phyloP scores from a whole-genome alignment of 2,888 invertebrate species.

The Trissonchulus latispiculum region DNA sequence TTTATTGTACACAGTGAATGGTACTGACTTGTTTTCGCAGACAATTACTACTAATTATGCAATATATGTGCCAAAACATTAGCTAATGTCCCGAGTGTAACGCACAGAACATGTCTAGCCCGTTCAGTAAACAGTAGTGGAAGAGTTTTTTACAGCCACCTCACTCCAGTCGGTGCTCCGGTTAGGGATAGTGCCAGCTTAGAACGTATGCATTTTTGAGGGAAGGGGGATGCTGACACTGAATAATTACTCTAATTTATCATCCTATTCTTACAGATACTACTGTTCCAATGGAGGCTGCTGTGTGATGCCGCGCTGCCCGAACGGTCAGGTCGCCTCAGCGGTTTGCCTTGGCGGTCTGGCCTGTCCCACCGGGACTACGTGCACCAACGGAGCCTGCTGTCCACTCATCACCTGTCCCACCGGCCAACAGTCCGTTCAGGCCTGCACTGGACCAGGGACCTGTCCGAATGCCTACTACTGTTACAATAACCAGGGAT shows the following conservation, averaged over 20 bases:
- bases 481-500: conserved; percentile 12
- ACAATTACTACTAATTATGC: too few relatives aligned
- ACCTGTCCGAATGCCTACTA: conserved; percentile 17
- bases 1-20: too few relatives aligned
- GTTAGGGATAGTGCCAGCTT: too few relatives aligned
- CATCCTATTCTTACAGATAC: not conserved
- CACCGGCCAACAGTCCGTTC: conserved; percentile 24
- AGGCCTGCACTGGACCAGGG: conserved; percentile 16
- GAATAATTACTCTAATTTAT: not conserved
- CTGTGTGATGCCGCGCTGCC: conserved; percentile 20
- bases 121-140: too few relatives aligned
- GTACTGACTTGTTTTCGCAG: too few relatives aligned
- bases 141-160: too few relatives aligned
- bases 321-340: conserved; percentile 22
- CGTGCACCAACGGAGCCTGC: conserved; percentile 40
- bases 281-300: conserved; percentile 32
- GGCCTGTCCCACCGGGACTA: not conserved
- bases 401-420: conserved; percentile 41
- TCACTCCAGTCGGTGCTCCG: too few relatives aligned
- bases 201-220: too few relatives aligned
- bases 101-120: too few relatives aligned
- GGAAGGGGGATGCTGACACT: too few relatives aligned
- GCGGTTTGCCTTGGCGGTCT: not conserved
- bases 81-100: too few relatives aligned
- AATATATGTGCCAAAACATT: too few relatives aligned